phyloP scores from a whole-genome alignment of 2,888 invertebrate genomes.

The Hyppa rectilinea region DNA sequence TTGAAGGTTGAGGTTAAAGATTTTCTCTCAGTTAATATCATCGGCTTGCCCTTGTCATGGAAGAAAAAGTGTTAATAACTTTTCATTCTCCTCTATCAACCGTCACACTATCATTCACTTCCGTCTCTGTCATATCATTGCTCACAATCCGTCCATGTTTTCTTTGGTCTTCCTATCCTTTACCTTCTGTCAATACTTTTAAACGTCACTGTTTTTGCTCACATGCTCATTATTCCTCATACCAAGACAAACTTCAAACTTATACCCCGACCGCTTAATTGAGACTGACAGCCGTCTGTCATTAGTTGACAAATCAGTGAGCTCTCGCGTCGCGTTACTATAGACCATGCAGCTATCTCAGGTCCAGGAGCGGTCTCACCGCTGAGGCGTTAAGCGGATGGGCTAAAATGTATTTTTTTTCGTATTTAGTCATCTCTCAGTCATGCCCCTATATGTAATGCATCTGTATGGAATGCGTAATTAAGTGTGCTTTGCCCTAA shows the following conservation, averaged over 20 bases:
- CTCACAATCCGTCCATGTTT: neutral
- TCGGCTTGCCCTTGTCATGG: neutral
- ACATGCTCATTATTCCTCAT: no score
- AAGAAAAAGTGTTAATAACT: neutral
- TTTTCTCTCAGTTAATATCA: neutral
- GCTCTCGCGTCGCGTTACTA: no score
- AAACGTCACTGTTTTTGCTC: neutral
- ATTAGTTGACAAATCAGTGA: no score
- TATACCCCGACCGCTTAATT: no score
- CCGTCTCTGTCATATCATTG: neutral
- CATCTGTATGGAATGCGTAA: constrained; percentile 3
- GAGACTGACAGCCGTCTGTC: no score
- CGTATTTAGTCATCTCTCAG: neutral
- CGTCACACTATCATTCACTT: neutral
- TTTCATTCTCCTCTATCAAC: neutral
- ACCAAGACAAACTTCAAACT: neutral
- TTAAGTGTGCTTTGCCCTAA: constrained; percentile 6
- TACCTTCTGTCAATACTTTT: neutral
- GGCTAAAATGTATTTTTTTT: neutral
- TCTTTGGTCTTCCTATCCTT: neutral
- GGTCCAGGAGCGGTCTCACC: no score
- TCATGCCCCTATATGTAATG: neutral
- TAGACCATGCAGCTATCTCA: no score
- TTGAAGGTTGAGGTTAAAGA: no score
- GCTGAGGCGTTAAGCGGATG: no score